Percentiles rank a stretch among this genome's conserved stretches.
These are phyloP conservation scores for Pharmacophagus antenor DNA, from an alignment of 2,888 invertebrate species.

Conservation along the genomic window DNA sequence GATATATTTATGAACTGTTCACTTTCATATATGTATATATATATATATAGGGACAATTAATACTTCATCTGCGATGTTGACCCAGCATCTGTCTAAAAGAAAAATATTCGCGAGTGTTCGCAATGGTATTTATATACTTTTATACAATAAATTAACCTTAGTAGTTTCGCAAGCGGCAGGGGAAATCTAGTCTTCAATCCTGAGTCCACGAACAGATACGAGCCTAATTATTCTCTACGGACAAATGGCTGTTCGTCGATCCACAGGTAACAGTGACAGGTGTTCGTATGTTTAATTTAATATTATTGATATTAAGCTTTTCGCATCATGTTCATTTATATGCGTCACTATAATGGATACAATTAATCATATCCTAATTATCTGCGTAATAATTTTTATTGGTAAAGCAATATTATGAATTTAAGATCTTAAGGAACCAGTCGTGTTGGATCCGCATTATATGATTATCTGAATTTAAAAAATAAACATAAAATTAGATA, in stretches of 20 bases:
- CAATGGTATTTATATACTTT: no score
- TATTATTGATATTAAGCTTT: neutral
- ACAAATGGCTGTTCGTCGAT: neutral
- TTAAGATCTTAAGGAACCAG: no score
- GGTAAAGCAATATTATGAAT: neutral
- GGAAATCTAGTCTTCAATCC: constrained; percentile 12
- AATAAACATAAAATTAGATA: no score
- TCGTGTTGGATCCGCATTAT: no score
- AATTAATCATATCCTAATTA: neutral
- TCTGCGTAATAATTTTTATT: neutral
- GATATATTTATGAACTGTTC: no score
- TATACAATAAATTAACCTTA: neutral
- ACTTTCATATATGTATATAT: no score
- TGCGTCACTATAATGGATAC: no score
- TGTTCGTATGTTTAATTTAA: neutral
- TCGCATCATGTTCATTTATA: neutral
- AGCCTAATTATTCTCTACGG: constrained; percentile 12
- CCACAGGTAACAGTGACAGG: neutral
- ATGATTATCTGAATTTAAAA: no score
- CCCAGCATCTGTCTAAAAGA: no score
- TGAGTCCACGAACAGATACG: constrained; percentile 1
- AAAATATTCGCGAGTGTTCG: no score
- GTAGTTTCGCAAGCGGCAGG: constrained; percentile 27
- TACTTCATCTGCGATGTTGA: no score
- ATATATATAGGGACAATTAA: no score